A percentile compares a stretch with the other conserved stretches of the same genome.
phyloP scores from a whole-genome alignment of 2,888 invertebrate species.

The Habrosyne pyritoides region DNA sequence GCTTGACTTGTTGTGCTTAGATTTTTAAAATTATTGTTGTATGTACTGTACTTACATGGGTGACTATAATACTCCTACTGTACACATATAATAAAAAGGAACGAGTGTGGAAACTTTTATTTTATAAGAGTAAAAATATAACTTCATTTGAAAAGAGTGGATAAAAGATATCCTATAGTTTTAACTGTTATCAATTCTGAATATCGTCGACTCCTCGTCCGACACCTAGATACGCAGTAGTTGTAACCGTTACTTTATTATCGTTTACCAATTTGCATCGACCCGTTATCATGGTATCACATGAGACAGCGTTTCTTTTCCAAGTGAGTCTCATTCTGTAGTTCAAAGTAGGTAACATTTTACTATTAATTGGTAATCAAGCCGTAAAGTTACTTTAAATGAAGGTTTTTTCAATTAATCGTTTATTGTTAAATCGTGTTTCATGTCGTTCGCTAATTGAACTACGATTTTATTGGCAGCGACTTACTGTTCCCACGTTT shows the following conservation, averaged over 20 bases:
- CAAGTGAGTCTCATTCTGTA: neutral
- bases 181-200: neutral
- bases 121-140: no score
- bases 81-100: no score
- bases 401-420: neutral
- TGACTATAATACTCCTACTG: no score
- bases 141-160: no score
- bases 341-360: neutral
- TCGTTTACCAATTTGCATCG: slow-evolving; percentile 21
- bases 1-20: no score
- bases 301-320: slow-evolving; percentile 5
- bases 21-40: no score
- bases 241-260: slow-evolving; percentile 11
- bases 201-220: neutral
- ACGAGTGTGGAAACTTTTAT: no score
- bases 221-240: neutral
- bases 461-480: neutral
- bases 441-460: neutral
- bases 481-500: neutral
- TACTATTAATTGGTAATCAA: neutral
- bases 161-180: no score
- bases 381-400: neutral
- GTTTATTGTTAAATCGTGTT: slow-evolving; percentile 1
- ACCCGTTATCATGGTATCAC: slow-evolving; percentile 14
- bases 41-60: no score